These are phyloP conservation scores for Acestrorhynchus altus DNA, from an alignment of 2,797 vertebrate genomes.

Conservation along the genomic window DNA sequence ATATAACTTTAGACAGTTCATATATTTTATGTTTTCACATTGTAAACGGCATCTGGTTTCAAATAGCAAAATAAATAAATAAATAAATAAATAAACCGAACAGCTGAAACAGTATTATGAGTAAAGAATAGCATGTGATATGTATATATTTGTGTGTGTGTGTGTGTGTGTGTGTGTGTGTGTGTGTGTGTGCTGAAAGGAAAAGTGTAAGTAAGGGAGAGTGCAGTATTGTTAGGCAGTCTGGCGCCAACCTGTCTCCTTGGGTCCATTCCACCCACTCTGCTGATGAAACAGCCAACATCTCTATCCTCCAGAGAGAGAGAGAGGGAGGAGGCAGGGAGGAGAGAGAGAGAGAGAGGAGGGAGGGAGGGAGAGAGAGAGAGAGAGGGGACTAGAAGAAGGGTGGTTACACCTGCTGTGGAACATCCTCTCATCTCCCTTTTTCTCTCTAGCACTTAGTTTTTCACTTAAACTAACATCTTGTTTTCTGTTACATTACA, in stretches of 20 bases:
- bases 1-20: too few relatives aligned
- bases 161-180: conserved; percentile 30
- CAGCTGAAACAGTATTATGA: too few relatives aligned
- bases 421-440: conserved; percentile 60
- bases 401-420: conserved; percentile 78
- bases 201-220: conserved; percentile 43
- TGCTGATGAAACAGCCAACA: conserved; percentile 84
- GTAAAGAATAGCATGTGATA: neutral
- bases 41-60: neutral
- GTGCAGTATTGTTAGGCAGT: conserved; percentile 75
- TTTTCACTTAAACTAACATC: conserved; percentile 45
- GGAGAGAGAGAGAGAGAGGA: conserved; percentile 68
- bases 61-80: neutral
- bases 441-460: neutral
- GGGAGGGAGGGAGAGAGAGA: conserved; percentile 64
- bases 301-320: conserved; percentile 79
- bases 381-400: conserved; percentile 67
- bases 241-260: conserved; percentile 85
- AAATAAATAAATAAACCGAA: too few relatives aligned
- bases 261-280: conserved; percentile 72
- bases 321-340: conserved; percentile 73
- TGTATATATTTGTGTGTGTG: neutral
- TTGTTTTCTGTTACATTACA: conserved; percentile 22
- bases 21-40: neutral
- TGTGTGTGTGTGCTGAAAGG: conserved; percentile 35